Evolutionary conservation across 2,797 vertebrate genomes (phyloP).

Genomic region (Acanthiza pusilla): DNA sequence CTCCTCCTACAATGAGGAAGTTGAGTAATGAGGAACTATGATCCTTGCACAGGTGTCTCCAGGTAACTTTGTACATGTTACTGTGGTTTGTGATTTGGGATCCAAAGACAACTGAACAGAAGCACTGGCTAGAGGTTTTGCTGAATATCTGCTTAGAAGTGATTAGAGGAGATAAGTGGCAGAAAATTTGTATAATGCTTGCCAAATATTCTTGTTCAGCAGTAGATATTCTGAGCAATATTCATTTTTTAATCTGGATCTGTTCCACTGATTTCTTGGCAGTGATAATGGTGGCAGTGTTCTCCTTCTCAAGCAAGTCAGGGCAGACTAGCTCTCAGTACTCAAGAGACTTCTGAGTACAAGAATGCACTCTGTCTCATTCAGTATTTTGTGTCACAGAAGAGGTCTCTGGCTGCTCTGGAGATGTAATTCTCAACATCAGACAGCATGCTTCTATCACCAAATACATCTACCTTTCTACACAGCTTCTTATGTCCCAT

Average conservation of each 20-base stretch:
- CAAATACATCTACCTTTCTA: background rate
- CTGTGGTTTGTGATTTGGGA: background rate
- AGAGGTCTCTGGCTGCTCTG: background rate
- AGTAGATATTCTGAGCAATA: background rate
- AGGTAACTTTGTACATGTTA: background rate
- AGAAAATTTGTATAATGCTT: background rate
- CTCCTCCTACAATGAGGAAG: background rate
- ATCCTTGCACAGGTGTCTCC: background rate
- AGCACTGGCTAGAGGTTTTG: background rate
- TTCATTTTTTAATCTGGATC: background rate
- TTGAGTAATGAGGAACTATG: fast-evolving
- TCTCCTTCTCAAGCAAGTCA: background rate
- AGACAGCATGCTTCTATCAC: background rate
- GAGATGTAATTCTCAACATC: background rate
- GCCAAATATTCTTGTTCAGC: background rate
- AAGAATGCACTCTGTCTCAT: background rate
- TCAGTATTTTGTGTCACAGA: background rate
- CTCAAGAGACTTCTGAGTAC: background rate
- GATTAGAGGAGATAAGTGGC: background rate
- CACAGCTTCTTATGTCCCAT: background rate
- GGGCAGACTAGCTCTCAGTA: background rate
- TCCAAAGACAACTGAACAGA: background rate
- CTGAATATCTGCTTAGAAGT: background rate
- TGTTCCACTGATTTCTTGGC: background rate
- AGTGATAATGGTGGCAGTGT: background rate